A percentile compares a stretch with the other conserved stretches of the same genome.
Evolutionary conservation across 35 echinoderm and acorn worm species (phyloP).

Genomic region (Chiridota heheva): DNA sequence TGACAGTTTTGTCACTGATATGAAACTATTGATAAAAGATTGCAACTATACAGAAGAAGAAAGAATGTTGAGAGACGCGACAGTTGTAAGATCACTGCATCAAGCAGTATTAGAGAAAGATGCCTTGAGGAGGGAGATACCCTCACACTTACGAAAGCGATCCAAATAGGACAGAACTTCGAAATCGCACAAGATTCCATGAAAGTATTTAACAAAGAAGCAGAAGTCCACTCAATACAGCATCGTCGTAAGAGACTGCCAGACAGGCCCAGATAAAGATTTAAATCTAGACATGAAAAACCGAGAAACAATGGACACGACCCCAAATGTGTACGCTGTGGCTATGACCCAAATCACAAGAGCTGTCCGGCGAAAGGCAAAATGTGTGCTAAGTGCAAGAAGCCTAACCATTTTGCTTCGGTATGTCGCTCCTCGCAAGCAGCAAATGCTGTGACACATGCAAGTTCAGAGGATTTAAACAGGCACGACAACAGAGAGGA

Average conservation of each 20-base stretch:
- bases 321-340: conserved; percentile 61
- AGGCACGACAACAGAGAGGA: not conserved
- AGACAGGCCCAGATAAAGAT: not conserved
- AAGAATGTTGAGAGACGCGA: conserved; percentile 65
- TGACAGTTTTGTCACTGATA: conserved; percentile 75
- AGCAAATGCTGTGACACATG: conserved; percentile 21
- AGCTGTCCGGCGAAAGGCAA: conserved; percentile 66
- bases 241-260: not conserved
- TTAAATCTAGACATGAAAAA: not conserved
- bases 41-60: conserved; percentile 68
- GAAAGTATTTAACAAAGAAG: conserved; percentile 11
- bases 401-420: conserved; percentile 64
- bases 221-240: conserved; percentile 8
- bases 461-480: not conserved
- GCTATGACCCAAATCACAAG: conserved; percentile 31
- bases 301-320: not conserved
- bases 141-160: conserved; percentile 48
- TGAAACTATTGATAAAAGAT: conserved; percentile 69
- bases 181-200: conserved; percentile 36
- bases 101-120: conserved; percentile 51
- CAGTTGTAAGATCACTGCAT: conserved; percentile 4
- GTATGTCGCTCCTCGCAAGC: conserved; percentile 38
- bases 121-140: conserved; percentile 67
- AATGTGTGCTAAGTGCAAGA: conserved; percentile 44
- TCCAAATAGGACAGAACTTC: conserved; percentile 32